These are phyloP conservation scores for Cyprinodon diabolis DNA, from an alignment of 2,797 vertebrate genomes.

Conservation along the genomic window DNA sequence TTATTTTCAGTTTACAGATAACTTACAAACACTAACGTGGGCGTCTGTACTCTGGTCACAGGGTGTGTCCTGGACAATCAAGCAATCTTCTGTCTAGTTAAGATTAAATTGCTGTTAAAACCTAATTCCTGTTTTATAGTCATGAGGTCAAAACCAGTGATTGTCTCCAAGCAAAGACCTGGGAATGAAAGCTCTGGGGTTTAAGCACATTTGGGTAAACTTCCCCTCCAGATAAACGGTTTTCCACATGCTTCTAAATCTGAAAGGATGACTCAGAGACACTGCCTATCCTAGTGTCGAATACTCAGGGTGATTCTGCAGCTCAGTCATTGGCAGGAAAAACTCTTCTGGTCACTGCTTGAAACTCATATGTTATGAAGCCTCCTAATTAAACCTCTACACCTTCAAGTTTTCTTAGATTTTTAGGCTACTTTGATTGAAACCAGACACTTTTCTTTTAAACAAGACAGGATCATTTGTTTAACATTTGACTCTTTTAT, in stretches of 20 bases:
- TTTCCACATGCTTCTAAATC: not conserved
- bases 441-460: not conserved
- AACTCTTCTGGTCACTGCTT: not conserved
- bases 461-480: not conserved
- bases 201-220: not conserved
- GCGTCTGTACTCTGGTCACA: too few species aligned
- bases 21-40: too few species aligned
- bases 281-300: not conserved
- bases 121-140: too few species aligned
- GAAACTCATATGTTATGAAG: not conserved
- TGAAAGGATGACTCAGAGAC: not conserved
- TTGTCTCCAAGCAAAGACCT: too few species aligned
- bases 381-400: not conserved
- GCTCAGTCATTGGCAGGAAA: not conserved
- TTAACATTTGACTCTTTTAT: not conserved
- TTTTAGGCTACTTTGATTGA: not conserved
- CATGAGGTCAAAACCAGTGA: too few species aligned
- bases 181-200: too few species aligned
- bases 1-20: too few species aligned
- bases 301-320: not conserved
- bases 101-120: too few species aligned
- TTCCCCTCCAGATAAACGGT: not conserved
- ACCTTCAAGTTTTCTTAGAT: not conserved
- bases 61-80: too few species aligned
- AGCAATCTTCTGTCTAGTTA: too few species aligned